phyloP scores from a whole-genome alignment of 2,113 vertebrate species.

The cattle (Bos taurus) region ARS-UCD2.0 NC_037338.1:6391501-6392000 shows the following conservation, averaged over 20 bases:
- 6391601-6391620: not conserved
- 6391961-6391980: not conserved
- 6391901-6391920: not conserved
- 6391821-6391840: not conserved
- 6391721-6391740: not conserved
- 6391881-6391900: not conserved
- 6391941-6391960: not conserved
- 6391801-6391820: not conserved
- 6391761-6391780: not conserved
- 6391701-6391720: not conserved
- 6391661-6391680: not conserved
- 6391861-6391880: not conserved
- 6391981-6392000: not conserved
- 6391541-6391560: not conserved
- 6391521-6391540: slow-evolving; percentile 28
- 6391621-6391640: not conserved
- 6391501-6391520: not conserved
- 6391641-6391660: not conserved
- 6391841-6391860: not conserved
- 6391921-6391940: not conserved
- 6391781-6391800: not conserved
- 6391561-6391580: not conserved
- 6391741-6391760: not conserved
- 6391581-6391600: not conserved
- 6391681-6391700: not conserved